phyloP scores from a whole-genome alignment of 2,797 vertebrate genomes.

The Pangasius djambal region DNA sequence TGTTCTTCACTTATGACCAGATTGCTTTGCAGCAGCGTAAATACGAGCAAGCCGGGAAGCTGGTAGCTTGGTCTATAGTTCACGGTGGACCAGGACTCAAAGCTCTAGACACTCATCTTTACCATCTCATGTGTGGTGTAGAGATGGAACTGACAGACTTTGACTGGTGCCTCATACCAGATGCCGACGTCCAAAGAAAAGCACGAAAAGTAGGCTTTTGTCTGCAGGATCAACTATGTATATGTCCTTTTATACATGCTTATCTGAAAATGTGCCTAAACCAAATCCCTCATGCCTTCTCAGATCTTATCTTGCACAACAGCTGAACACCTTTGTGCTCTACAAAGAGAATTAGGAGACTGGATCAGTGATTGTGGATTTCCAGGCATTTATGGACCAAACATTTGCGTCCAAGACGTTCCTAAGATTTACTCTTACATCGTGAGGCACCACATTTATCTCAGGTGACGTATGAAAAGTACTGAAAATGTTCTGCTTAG shows the following conservation, averaged over 20 bases:
- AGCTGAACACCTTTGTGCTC: conserved; percentile 33
- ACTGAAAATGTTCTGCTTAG: background rate
- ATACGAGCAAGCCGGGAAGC: conserved; percentile 70
- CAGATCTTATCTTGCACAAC: conserved; percentile 53
- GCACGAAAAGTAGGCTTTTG: conserved; percentile 64
- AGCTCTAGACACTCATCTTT: conserved; percentile 68
- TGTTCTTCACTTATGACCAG: conserved; percentile 69
- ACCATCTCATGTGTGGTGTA: conserved; percentile 71
- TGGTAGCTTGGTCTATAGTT: conserved; percentile 73
- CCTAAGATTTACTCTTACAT: conserved; percentile 61
- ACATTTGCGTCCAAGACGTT: conserved; percentile 56
- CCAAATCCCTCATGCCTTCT: background rate
- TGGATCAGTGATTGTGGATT: conserved; percentile 69
- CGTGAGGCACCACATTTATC: conserved; percentile 65
- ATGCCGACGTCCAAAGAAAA: conserved; percentile 60
- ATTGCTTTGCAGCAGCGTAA: conserved; percentile 64
- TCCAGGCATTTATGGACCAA: conserved; percentile 60
- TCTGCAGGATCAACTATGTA: background rate
- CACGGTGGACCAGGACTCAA: conserved; percentile 70
- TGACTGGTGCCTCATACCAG: conserved; percentile 64
- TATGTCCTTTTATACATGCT: background rate
- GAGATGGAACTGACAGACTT: conserved; percentile 64
- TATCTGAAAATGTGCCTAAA: background rate
- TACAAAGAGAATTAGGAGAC: conserved; percentile 62
- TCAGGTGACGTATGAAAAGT: conserved; percentile 37